Base-by-base conservation (phyloP, 2,888 invertebrate species). In the Nymphalis urticae region DNA sequence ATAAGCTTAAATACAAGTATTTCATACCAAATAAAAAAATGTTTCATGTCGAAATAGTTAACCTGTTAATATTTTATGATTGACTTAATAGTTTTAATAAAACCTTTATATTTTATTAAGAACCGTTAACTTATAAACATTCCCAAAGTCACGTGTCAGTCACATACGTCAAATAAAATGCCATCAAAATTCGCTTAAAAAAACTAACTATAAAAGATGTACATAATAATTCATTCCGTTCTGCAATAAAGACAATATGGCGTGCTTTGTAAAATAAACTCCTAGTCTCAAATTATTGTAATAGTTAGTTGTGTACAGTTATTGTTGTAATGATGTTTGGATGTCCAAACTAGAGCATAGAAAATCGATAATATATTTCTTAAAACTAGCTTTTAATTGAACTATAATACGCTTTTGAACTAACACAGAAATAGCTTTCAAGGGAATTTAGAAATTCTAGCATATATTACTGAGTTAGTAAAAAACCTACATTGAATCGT, bases 241-340 rank as follows among this genome's bases (percentile, higher is more conserved):
- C 81, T 82, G 82, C 81, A 87, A 85, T 83, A 86, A 87, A 82
- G 90, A 90, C 90, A 90, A 90, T 90, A 89, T 82, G 80, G 80
- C 77, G 88, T 89, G 89, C 88, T 90, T 90, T 89, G 85, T 86
- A 85, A 78, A 77, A 81, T 82, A 83, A 82, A 72, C 61, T 69
- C 64, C 63, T 76, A 74, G 76, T 50, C 36, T 58, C 50, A 69
- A 42, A 69, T 56, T 62, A 70, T 64, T 32, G 32, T 62, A 65
- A 58, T 51, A 62, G 50, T 65, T 56, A 50, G 66, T 58, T 53
- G 54, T 66, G 61, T 69, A 64, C 62, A 70, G 64, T 53, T 62
- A 67, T 58, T 56, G 54, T 60, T 66, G 59, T 64, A 64, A 51
- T 48, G 27, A 56, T 10, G 42, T 64, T 36, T 50, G 13, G 7